Percentiles rank a stretch among this genome's conserved stretches.
Conservation (phyloP, 2,797 vertebrate genomes). For the Poeciliopsis gracilis region DNA sequence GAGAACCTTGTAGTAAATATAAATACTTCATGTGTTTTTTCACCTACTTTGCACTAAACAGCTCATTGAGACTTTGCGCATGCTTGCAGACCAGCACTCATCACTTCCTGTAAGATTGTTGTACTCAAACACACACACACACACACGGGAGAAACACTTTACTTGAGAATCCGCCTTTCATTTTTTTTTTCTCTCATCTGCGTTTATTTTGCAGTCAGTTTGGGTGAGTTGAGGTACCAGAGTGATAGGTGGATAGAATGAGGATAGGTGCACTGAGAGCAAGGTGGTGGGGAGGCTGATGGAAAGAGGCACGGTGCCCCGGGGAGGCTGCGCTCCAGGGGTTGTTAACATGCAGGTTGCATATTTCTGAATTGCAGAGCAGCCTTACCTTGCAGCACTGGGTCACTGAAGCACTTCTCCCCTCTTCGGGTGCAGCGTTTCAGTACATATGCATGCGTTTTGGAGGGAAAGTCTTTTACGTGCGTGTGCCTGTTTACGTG, state of each 20-base stretch:
- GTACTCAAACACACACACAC: not conserved
- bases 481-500: slow-evolving; percentile 4
- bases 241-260: slow-evolving; percentile 35
- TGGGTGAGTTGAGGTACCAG: slow-evolving; percentile 53
- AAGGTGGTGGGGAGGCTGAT: slow-evolving; percentile 37
- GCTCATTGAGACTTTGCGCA: slow-evolving; percentile 51
- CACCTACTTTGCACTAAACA: slow-evolving; percentile 43
- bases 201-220: slow-evolving; percentile 51
- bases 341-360: slow-evolving; percentile 83
- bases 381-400: slow-evolving; percentile 71
- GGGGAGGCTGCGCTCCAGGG: slow-evolving; percentile 70
- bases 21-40: slow-evolving; percentile 65
- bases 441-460: slow-evolving; percentile 42
- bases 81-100: slow-evolving; percentile 36
- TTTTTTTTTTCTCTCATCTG: slow-evolving; percentile 8
- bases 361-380: slow-evolving; percentile 81
- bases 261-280: slow-evolving; percentile 35
- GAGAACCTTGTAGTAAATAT: slow-evolving; percentile 59
- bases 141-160: not conserved
- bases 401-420: slow-evolving; percentile 73
- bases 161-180: not conserved
- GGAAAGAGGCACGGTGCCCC: slow-evolving; percentile 56
- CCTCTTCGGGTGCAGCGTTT: slow-evolving; percentile 38
- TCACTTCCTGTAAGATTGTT: not conserved
- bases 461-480: not conserved